Evolutionary conservation across 2,113 vertebrate species (phyloP), one percentile per base, ranked within the genome.

Genomic region (Cinclus cinclus): DNA sequence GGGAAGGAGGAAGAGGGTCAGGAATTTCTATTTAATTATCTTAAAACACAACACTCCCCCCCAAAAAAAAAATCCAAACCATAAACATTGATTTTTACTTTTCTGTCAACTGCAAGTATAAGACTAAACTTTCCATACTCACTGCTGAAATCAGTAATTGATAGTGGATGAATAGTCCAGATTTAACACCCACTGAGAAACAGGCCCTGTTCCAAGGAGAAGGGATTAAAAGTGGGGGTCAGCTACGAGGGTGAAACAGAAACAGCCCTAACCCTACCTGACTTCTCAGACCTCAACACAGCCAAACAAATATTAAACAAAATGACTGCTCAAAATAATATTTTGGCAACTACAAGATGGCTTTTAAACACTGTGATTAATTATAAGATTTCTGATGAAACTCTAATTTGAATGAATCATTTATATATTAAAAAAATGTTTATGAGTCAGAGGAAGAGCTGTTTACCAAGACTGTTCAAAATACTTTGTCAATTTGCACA

Each of bases 61-160:
- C n/a, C n/a, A n/a, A 28, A 27, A 16, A 50, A 83, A 59, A n/a
- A 10, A 0, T 5, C 15, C n/a, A 16, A n/a, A 42, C 9, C 9
- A 44, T 1, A 35, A 64, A 39, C 7, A 30, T 2, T 42, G 13
- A 30, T 65, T 76, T 76, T 91, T 69, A 25, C 76, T 69, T 77
- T 83, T 17, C 50, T 80, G 21, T 64, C 12, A 5, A 8, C 17
- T 59, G 24, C 52, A 85, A 82, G 4, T 12, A 13, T 5, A 68
- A 91, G 6, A 11, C 46, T 55, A 59, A 73, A 52, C 13, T 76
- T 89, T 56, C 41, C 77, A 17, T 16, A 25, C 7, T 65, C 12
- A 9, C 17, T 47, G 28, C 39, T 42, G 28, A 73, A 91, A 73
- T 58, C 46, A 68, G 23, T 35, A 35, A n/a, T 44, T 79, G 42